Base-by-base conservation (phyloP, 2,113 vertebrate species). In the Myotis yumanensis region DNA sequence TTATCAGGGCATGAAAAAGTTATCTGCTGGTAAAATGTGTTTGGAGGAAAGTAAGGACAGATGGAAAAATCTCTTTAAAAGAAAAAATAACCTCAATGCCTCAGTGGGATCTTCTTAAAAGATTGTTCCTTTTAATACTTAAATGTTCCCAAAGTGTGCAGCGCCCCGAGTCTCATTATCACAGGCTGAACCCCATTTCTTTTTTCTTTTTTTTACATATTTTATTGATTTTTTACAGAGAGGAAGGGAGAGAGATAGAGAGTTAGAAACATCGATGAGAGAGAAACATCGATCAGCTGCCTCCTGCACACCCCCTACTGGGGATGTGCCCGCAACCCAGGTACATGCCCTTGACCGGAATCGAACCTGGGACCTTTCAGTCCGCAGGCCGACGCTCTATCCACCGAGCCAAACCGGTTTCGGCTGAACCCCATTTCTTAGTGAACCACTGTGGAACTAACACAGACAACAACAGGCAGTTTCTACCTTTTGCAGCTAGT, bases 21-120 rank as follows among this genome's bases (percentile, higher is more conserved):
- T 94, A 94, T 90, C 91, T 93, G 54, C 52, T 83, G 68, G 62
- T 64, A 68, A 91, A 95, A 86, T 15, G 28, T 22, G 51, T 88
- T 48, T 20, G 10, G 52, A 87, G 40, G 48, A 64, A 95, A 91
- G 84, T 51, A 80, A 28, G n/a, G 54, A 79, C 28, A 73, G n/a
- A 80, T 25, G 43, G 91, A 93, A 94, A 94, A 94, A 79, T 66
- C 32, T 81, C 90, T 91, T 81, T 12, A 9, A 46, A 43, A 88
- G 43, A 89, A 43, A 73, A 64, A 66, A 76, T n/a, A 51, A 48
- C 37, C 89, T 69, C 30, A 25, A 3, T 20, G 72, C 43, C 51
- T 54, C 85, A 46, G 69, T 83, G 75, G 62, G 62, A 48, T 37
- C 28, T 62, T 84, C 43, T 59, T 76, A 62, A 71, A 59, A 89